A percentile compares a stretch with the other conserved stretches of the same genome.
Conservation (phyloP, 2,113 vertebrate species). For the Chamaetylas fuelleborni region DNA sequence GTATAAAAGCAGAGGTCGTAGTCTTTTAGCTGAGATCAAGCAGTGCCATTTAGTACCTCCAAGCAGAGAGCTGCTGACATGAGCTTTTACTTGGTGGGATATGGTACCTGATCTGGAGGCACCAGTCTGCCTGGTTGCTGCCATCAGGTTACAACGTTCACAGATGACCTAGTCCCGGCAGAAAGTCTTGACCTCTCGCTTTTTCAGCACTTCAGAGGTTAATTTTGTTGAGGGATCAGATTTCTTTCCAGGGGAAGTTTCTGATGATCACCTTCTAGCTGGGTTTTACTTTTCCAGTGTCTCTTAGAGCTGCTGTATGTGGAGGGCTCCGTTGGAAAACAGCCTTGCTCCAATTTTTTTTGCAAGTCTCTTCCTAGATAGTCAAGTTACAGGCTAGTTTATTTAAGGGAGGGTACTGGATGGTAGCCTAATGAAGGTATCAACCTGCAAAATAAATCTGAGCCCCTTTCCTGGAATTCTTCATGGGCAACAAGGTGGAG, state of each 20-base stretch:
- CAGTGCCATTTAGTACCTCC: not conserved
- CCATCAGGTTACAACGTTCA: conserved; percentile 42
- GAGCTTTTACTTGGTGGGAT: conserved; percentile 24
- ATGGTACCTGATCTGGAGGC: conserved; percentile 18
- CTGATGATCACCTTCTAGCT: conserved; percentile 68
- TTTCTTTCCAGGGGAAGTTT: conserved; percentile 75
- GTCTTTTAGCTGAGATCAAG: not conserved
- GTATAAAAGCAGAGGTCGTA: not conserved
- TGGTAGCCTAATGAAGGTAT: conserved; percentile 71
- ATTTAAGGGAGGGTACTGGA: conserved; percentile 9
- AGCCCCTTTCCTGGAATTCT: conserved; percentile 67
- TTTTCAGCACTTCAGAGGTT: conserved; percentile 77
- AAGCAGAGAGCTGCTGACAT: not conserved
- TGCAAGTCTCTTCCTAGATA: not conserved
- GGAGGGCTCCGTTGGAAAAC: conserved; percentile 30
- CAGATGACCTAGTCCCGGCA: conserved; percentile 62
- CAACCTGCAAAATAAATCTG: conserved; percentile 71
- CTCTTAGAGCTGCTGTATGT: conserved; percentile 49
- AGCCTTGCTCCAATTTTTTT: not conserved
- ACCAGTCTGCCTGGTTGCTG: conserved; percentile 32
- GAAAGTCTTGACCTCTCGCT: conserved; percentile 58
- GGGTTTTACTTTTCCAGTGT: conserved; percentile 54
- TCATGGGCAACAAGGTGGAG: conserved; percentile 68
- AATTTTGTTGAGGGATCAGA: conserved; percentile 76
- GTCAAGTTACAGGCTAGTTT: not conserved